Base-by-base conservation (phyloP, 2,113 vertebrate genomes). In the Microcebus lehilahytsara region DNA sequence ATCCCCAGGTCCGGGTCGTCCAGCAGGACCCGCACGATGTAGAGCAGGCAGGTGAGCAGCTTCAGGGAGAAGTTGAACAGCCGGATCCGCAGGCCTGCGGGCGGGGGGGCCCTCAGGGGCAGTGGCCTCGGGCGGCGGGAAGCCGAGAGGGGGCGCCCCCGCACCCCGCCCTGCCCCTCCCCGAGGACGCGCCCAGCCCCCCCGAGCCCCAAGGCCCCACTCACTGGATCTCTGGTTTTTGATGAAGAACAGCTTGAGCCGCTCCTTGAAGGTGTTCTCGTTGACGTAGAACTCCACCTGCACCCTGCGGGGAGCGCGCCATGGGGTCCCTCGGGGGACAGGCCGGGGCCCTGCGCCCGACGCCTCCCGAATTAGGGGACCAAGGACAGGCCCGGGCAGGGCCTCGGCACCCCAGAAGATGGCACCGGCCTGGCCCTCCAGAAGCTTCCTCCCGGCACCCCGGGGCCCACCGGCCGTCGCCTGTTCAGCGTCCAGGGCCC, bases 211-310 rank as follows among this genome's bases (percentile, higher is more conserved):
- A 10, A 30, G 0, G 0, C 3, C 30, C 23, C 62, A 99, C 99
- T 99, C 99, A 99, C 99, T 99, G 97, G 99, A 99, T 98, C 99
- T 99, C 98, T 99, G 99, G 99, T 99, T 99, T 98, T 99, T 99
- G 99, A 99, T 99, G 99, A 99, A 99, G 98, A 99, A 99, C 25
- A 99, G 99, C 97, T 99, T 99, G 96, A 99, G 99, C 53, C 99
- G 98, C 98, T 99, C 99, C 98, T 99, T 99, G 98, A 99, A 99
- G 94, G 99, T 99, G 98, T 99, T 99, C 96, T 99, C 99, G 1
- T 99, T 99, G 84, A 99, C 99, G 6, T 99, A 99, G 98, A 99
- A 99, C 98, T 99, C 99, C 66, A 99, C 99, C 98, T 99, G 99
- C 62, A 99, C 99, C 99, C 99, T 99, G 96, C 94, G 93, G 97